Base-by-base conservation (phyloP, 2,888 invertebrate species). In the Argyra leucocephala region DNA sequence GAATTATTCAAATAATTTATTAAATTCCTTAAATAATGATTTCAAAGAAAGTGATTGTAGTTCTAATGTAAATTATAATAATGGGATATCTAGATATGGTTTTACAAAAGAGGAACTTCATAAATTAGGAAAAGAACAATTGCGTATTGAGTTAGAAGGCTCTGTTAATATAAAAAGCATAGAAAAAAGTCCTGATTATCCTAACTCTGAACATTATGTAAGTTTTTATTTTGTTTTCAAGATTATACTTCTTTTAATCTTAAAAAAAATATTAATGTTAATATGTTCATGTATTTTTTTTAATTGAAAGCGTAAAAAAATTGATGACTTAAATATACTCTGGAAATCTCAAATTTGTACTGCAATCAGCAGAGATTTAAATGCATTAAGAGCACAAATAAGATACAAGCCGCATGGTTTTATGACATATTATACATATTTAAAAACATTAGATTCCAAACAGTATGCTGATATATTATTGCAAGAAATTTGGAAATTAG, bases 311-410 rank as follows among this genome's bases (percentile, higher is more conserved):
- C 82, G 89, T 63, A 74, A 83, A 64, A 84, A 85, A 70, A 77
- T 92, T 10, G 74, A 81, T 12, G 82, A 85, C 57, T 81, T 87
- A 4, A 86, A 90, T 72, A 78, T 80, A 7, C 80, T 81, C 63
- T 94, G 93, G 93, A 84, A 83, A 63, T 75, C 77, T 10, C 81
- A 82, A 58, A 85, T 91, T 23, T 74, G 77, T 1, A 80, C 83
- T 61, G 88, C 89, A 1, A 88, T 93, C 69, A 76, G 82, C 2
- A 83, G 88, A n/a, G 89, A 92, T 76, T 75, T 93, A 59, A 80
- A 84, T 66, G 82, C 85, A 0, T 77, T 92, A 64, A 83, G 84
- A 66, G 83, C 86, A 1, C 85, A 86, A 74, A 82, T 84, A 66
- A 78, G 80, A 60, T 83, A 83, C 23, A 77, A 78, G 2, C 81